Conservation (phyloP, 2,888 invertebrate species). For the Pogonocherus hispidulus region DNA sequence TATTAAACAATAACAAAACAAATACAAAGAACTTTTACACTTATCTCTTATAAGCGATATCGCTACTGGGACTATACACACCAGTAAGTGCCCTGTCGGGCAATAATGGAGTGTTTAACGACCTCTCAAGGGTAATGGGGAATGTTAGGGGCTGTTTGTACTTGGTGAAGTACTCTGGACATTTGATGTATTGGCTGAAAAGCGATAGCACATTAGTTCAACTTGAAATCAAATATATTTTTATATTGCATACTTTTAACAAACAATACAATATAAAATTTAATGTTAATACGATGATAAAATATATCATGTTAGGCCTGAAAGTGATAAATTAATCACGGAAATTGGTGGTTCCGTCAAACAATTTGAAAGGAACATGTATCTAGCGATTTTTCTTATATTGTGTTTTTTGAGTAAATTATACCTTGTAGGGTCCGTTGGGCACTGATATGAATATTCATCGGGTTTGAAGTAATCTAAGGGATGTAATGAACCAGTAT, state of each 20-base stretch:
- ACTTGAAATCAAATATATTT: not conserved
- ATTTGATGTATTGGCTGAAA: constrained; percentile 72
- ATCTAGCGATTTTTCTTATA: no score
- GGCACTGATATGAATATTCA: constrained; percentile 72
- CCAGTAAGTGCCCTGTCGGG: constrained; percentile 74
- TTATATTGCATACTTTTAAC: no score
- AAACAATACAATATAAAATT: no score
- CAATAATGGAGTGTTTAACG: constrained; percentile 70
- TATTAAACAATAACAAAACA: constrained; percentile 8
- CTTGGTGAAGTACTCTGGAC: constrained; percentile 72
- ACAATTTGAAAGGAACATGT: no score
- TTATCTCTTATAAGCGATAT: constrained; percentile 70
- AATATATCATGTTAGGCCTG: no score
- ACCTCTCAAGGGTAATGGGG: constrained; percentile 70
- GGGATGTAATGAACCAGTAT: constrained; percentile 72
- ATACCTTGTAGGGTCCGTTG: constrained; percentile 71
- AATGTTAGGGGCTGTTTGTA: constrained; percentile 75
- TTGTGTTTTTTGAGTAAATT: no score
- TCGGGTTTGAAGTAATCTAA: constrained; percentile 72
- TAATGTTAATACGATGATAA: no score
- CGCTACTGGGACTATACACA: constrained; percentile 72
- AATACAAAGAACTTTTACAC: not conserved
- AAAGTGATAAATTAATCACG: no score
- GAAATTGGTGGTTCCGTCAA: no score
- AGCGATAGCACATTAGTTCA: not conserved